Conservation (phyloP, 2,888 invertebrate species). For the Phymatocera aterrima region DNA sequence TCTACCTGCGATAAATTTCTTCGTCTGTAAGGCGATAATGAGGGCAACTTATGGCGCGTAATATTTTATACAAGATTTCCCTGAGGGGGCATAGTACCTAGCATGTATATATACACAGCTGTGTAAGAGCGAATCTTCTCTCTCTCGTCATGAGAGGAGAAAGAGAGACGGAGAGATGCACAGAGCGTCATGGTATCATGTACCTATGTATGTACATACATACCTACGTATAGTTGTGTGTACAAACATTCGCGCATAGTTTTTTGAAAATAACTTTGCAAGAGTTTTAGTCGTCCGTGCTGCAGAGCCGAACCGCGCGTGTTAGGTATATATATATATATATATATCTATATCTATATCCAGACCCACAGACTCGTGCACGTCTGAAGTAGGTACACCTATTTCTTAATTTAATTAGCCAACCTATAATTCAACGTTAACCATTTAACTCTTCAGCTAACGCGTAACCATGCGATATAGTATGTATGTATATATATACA, state of each 20-base stretch:
- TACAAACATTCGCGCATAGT: too few species aligned
- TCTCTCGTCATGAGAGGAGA: too few species aligned
- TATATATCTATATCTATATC: not conserved
- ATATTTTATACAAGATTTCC: conserved; percentile 30
- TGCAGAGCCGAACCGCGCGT: too few species aligned
- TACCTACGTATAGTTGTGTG: too few species aligned
- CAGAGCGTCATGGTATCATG: too few species aligned
- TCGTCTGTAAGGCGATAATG: not conserved
- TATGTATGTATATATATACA: too few species aligned
- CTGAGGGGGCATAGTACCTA: too few species aligned
- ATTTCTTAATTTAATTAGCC: conserved; percentile 23
- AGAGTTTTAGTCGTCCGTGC: too few species aligned
- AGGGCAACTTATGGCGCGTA: conserved; percentile 10
- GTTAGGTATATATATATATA: not conserved
- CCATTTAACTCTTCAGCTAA: conserved; percentile 2
- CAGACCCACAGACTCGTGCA: not conserved
- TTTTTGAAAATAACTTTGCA: too few species aligned
- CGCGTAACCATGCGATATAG: not conserved
- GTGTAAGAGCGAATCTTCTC: not conserved
- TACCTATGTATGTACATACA: too few species aligned
- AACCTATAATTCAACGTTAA: conserved; percentile 27
- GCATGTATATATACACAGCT: too few species aligned
- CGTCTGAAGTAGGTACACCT: not conserved
- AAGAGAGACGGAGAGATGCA: too few species aligned
- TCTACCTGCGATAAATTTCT: not conserved